These are phyloP conservation scores for Elegia similella DNA, from an alignment of 2,888 invertebrate species.

Conservation along the genomic window DNA sequence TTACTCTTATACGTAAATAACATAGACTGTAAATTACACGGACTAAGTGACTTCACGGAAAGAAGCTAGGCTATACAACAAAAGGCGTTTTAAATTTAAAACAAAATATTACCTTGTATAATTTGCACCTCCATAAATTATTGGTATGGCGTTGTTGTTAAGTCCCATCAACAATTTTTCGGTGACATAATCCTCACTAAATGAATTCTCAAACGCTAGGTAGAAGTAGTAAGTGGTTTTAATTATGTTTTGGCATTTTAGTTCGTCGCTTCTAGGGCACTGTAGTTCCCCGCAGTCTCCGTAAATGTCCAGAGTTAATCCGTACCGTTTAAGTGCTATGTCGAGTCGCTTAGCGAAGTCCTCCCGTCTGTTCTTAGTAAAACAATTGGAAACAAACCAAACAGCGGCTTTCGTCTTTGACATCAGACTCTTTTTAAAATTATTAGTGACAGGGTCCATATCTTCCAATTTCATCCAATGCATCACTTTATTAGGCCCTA, in stretches of 20 bases:
- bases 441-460: conserved; percentile 40
- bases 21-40: too few species aligned
- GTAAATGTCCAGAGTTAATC: conserved; percentile 45
- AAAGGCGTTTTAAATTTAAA: background rate
- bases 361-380: conserved; percentile 36
- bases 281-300: conserved; percentile 46
- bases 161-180: conserved; percentile 55
- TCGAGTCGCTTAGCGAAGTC: conserved; percentile 34
- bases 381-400: conserved; percentile 58
- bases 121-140: conserved; percentile 61
- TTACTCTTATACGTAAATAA: too few species aligned
- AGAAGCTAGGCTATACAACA: background rate
- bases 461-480: conserved; percentile 41
- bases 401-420: conserved; percentile 49
- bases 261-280: conserved; percentile 36
- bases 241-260: conserved; percentile 40
- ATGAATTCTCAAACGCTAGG: conserved; percentile 58
- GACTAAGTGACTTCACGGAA: too few species aligned
- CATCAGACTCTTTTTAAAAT: conserved; percentile 38
- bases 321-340: conserved; percentile 33
- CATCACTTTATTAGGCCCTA: conserved; percentile 46
- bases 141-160: conserved; percentile 49
- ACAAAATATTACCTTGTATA: conserved; percentile 51
- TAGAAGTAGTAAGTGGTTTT: conserved; percentile 55
- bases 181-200: conserved; percentile 58